Evolutionary conservation across 2,888 invertebrate genomes (phyloP), one percentile per base, ranked within the genome.

Genomic region (Diloba caeruleocephala): DNA sequence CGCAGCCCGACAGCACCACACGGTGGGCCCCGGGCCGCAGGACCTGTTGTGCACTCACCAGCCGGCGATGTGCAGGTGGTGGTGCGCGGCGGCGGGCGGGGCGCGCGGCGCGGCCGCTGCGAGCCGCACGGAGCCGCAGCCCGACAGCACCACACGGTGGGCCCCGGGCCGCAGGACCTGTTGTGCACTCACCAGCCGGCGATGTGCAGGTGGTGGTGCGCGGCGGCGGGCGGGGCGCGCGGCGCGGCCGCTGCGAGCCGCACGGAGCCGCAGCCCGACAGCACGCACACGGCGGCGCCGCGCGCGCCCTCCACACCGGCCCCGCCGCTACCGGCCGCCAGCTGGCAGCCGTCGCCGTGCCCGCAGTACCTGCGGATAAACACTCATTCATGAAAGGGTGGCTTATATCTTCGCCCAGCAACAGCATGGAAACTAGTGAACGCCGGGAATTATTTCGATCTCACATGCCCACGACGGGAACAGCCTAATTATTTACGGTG

Each of bases 191-290:
- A 68, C 94, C 96, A 84, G 78, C 90, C 77, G 13, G 92, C 87
- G 26, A 95, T 93, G 74, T 95, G 95, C 71, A 95, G 95, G 78
- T 95, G 95, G 1, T 97, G 97, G 90, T 97, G 97, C 0, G 21
- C 21, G 6, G 21, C 21, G 6, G 21, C 85, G 37, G 95, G 94
- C 56, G 96, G 95, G 33, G 89, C 88, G 0, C 80, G 9, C 4
- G 93, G 10, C 94, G 95, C 31, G 84, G 78, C 2, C 85, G 82
- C 21, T 75, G 74, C 34, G 0, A 96, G 87, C 31, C 94, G 88
- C 13, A 94, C 95, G 67, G 96, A 96, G 60, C 95, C 94, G 85
- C 97, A 97, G 36, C 97, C 97, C 81, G 96, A 95, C 66, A 97
- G 92, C 50, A 97, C 73, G 14, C 94, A 94, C 9, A 94, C 88